Base-by-base conservation (phyloP, 2,113 vertebrate genomes). In the Pygoscelis antarcticus region DNA sequence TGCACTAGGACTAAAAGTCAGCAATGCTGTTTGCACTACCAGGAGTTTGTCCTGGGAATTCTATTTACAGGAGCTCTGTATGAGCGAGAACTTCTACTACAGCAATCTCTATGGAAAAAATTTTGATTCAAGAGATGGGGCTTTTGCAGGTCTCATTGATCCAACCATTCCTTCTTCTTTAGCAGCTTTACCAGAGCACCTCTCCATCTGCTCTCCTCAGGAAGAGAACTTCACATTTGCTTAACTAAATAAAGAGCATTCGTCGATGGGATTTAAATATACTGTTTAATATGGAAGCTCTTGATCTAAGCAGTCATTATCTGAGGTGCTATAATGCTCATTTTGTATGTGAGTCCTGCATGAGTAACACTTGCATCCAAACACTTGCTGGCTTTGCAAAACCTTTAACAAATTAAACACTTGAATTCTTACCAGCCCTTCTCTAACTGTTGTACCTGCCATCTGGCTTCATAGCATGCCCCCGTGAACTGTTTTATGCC, bases 281-380 rank as follows among this genome's bases (percentile, higher is more conserved):
- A 14, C 65, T 98, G 21, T 21, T 22, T 51, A 92, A 98, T 69
- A 89, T 98, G 69, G 69, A 79, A 44, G 7, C 23, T 58, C 97
- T 98, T 60, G 40, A 95, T 76, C 88, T 98, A 82, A 61, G 97
- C 89, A 98, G 98, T 7, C 98, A 98, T 92, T 99, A 98, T 68
- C 98, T 97, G n/a, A 98, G 98, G 72, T 98, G 98, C 76, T 80
- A 55, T 71, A 98, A 98, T 61, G 96, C 97, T 83, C 96, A 95
- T 27, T 98, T 94, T 72, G 89, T 97, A 21, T 98, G 97, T 69
- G 79, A 98, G 29, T 76, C 97, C 15, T 99, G 97, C 52, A 26
- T 40, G 49, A 34, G 55, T 77, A 98, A 97, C 2, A 21, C 2
- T 14, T 98, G 96, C 16, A 96, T 98, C 51, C 6, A 58, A 61